Conservation (phyloP, 2,888 invertebrate species). For the Cheiracanthium punctorium region DNA sequence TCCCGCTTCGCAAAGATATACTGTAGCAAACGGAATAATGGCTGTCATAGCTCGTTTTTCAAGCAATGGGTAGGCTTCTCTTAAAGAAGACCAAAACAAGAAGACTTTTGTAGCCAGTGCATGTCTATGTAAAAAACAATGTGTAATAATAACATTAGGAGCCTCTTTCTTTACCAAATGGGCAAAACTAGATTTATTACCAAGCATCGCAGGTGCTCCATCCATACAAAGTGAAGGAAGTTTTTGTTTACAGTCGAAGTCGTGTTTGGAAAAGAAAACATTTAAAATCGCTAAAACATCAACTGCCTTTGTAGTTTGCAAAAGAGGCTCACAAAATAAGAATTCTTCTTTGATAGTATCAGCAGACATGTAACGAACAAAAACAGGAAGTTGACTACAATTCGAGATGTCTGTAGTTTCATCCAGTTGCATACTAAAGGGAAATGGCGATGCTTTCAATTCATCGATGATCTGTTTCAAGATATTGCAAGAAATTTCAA, state of each 20-base stretch:
- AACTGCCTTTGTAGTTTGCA: conserved; percentile 47
- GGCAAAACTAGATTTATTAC: no score
- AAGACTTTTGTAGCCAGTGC: no score
- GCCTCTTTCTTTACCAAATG: no score
- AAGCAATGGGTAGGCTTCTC: conserved; percentile 55
- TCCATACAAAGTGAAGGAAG: no score
- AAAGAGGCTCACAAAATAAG: conserved; percentile 44
- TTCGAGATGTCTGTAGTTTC: conserved; percentile 76
- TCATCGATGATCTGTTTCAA: conserved; percentile 53
- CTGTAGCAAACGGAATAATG: conserved; percentile 54
- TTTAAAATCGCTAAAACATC: conserved; percentile 42
- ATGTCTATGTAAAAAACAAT: no score
- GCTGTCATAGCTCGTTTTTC: conserved; percentile 51
- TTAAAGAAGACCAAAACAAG: no score
- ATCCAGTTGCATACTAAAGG: conserved; percentile 72
- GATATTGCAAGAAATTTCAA: conserved; percentile 43
- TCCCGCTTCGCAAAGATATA: conserved; percentile 46
- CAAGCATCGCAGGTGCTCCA: no score
- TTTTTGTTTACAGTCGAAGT: no score
- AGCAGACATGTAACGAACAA: conserved; percentile 51
- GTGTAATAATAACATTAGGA: no score
- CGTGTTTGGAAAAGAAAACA: no score
- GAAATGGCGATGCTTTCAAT: conserved; percentile 56
- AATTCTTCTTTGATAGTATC: conserved; percentile 56
- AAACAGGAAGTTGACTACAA: conserved; percentile 52